These are phyloP conservation scores for Drosophila tropicalis DNA, from an alignment of 1,140 invertebrate species.

Conservation along the genomic window DNA sequence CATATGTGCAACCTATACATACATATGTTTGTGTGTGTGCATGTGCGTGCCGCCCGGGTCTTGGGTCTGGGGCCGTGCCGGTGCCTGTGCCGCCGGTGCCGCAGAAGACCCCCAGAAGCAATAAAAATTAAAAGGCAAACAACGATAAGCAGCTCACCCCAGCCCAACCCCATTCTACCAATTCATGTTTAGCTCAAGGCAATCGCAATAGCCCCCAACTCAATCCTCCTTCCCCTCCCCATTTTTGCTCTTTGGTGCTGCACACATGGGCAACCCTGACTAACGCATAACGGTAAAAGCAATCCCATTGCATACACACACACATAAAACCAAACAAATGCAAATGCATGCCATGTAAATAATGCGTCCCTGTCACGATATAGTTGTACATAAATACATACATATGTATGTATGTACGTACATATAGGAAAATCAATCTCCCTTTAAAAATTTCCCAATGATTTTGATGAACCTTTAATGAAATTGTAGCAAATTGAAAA, in stretches of 20 bases:
- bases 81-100: constrained; percentile 7
- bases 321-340: constrained; percentile 64
- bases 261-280: constrained; percentile 74
- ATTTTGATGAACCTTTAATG: not conserved
- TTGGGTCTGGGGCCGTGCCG: constrained; percentile 28
- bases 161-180: not conserved
- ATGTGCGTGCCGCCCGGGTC: constrained; percentile 38
- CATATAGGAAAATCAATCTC: constrained; percentile 54
- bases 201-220: constrained; percentile 1
- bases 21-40: constrained; percentile 20
- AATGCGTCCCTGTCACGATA: constrained; percentile 64
- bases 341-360: constrained; percentile 68
- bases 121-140: constrained; percentile 80
- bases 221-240: constrained; percentile 6
- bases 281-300: constrained; percentile 51
- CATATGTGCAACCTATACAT: not conserved
- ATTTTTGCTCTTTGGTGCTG: constrained; percentile 17
- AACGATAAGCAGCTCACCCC: constrained; percentile 64
- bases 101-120: constrained; percentile 41
- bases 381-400: not conserved
- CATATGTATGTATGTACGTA: not conserved
- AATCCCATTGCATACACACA: constrained; percentile 12
- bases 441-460: not conserved
- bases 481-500: constrained; percentile 40
- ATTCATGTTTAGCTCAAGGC: not conserved